Percentiles rank a stretch among this genome's conserved stretches.
These are phyloP conservation scores for Labia minor DNA, from an alignment of 2,888 invertebrate genomes.

Conservation along the genomic window DNA sequence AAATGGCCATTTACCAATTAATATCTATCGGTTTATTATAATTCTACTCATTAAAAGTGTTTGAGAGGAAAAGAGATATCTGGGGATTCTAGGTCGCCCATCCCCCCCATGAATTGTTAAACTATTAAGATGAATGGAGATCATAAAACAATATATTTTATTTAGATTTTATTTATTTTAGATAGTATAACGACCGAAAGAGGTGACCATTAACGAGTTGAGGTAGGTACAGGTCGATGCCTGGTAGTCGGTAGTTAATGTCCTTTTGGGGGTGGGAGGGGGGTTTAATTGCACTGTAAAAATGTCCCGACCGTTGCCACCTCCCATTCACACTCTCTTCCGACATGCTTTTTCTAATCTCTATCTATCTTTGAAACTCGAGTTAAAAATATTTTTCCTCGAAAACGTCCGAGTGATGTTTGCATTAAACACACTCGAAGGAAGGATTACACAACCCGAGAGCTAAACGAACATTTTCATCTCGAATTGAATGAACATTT, in stretches of 20 bases:
- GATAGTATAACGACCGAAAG: background rate
- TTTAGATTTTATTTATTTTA: background rate
- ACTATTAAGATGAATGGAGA: background rate
- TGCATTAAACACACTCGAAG: background rate
- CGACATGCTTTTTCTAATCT: background rate
- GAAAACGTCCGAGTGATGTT: background rate
- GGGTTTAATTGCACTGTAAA: conserved; percentile 3
- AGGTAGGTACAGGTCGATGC: background rate
- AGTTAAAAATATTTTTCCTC: background rate
- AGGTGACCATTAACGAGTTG: conserved; percentile 1
- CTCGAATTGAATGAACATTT: too few relatives aligned
- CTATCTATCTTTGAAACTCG: background rate
- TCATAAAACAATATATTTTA: background rate
- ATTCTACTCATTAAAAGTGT: too few relatives aligned
- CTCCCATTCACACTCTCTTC: background rate
- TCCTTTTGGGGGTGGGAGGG: too few relatives aligned
- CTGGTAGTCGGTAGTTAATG: background rate
- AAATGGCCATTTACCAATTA: background rate
- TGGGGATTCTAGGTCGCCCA: too few relatives aligned
- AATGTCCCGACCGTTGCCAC: background rate
- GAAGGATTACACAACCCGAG: too few relatives aligned
- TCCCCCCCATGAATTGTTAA: too few relatives aligned
- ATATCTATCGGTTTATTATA: too few relatives aligned
- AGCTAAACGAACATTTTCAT: too few relatives aligned
- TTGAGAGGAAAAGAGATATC: too few relatives aligned